A percentile compares a stretch with the other conserved stretches of the same genome.
Conservation (phyloP, 2,888 invertebrate genomes). For the Apamea monoglypha region DNA sequence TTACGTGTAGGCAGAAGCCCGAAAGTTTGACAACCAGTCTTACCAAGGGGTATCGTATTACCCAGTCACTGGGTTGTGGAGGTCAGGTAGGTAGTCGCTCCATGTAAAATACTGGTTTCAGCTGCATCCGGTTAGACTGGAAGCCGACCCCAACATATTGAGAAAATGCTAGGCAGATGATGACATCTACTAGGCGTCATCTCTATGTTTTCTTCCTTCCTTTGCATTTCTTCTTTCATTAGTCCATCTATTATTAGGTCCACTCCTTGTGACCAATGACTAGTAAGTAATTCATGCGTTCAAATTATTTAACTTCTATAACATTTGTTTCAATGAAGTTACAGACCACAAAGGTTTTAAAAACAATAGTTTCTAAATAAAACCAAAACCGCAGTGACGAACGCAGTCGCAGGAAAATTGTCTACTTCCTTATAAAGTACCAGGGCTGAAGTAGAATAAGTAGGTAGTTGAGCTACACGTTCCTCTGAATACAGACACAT, state of each 20-base stretch:
- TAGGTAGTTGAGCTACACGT: conserved; percentile 55
- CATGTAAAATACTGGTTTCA: too few species aligned
- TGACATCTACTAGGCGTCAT: too few species aligned
- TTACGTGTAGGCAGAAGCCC: too few species aligned
- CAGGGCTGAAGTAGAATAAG: conserved; percentile 43
- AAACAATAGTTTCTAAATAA: conserved; percentile 50
- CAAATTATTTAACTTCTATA: background rate
- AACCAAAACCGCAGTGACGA: conserved; percentile 53
- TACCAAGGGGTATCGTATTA: too few species aligned
- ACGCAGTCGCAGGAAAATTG: conserved; percentile 67
- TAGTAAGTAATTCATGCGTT: background rate
- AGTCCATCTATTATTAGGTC: background rate
- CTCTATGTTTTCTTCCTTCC: background rate
- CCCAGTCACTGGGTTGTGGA: too few species aligned
- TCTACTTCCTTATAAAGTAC: conserved; percentile 67
- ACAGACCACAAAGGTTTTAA: conserved; percentile 32
- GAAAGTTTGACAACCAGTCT: too few species aligned
- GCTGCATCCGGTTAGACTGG: too few species aligned
- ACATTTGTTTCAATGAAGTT: conserved; percentile 18
- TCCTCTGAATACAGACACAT: conserved; percentile 56
- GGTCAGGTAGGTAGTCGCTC: too few species aligned
- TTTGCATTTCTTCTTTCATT: too few species aligned
- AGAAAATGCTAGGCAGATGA: too few species aligned
- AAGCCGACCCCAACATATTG: too few species aligned
- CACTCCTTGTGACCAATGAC: background rate